A percentile compares a stretch with the other conserved stretches of the same genome.
These are phyloP conservation scores for Polymixis lichenea DNA, from an alignment of 2,888 invertebrate species.

Conservation along the genomic window DNA sequence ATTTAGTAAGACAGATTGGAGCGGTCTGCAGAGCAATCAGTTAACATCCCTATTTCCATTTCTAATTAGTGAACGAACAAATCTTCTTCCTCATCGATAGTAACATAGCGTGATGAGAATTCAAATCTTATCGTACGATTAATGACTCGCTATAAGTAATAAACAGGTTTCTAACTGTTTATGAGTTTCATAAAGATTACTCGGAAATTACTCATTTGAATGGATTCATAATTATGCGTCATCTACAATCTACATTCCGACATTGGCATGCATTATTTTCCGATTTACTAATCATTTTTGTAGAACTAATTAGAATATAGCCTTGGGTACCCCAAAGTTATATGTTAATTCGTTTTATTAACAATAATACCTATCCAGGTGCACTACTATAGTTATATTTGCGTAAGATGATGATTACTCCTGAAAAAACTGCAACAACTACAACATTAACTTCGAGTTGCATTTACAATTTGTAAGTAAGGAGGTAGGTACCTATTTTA, in stretches of 20 bases:
- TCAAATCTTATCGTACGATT: constrained; percentile 38
- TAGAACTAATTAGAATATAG: constrained; percentile 12
- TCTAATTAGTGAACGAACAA: constrained; percentile 44
- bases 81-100: constrained; percentile 42
- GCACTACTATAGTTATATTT: neutral
- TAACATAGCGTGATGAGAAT: constrained; percentile 37
- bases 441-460: too few species aligned
- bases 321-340: neutral
- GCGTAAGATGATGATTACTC: neutral
- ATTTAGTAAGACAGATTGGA: constrained; percentile 2
- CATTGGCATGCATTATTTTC: constrained; percentile 46
- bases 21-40: constrained; percentile 34
- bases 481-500: too few species aligned
- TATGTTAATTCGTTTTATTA: too few species aligned
- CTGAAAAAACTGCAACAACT: too few species aligned
- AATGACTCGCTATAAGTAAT: constrained; percentile 47
- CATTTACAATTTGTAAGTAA: neutral
- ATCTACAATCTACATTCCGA: constrained; percentile 28
- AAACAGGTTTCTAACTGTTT: constrained; percentile 50
- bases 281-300: constrained; percentile 27
- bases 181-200: constrained; percentile 51
- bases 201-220: constrained; percentile 54
- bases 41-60: constrained; percentile 47
- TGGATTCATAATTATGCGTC: constrained; percentile 50
- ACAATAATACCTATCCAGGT: neutral